Evolutionary conservation across 2,113 vertebrate genomes (phyloP).

Genomic region (Syngnathoides biaculeatus): DNA sequence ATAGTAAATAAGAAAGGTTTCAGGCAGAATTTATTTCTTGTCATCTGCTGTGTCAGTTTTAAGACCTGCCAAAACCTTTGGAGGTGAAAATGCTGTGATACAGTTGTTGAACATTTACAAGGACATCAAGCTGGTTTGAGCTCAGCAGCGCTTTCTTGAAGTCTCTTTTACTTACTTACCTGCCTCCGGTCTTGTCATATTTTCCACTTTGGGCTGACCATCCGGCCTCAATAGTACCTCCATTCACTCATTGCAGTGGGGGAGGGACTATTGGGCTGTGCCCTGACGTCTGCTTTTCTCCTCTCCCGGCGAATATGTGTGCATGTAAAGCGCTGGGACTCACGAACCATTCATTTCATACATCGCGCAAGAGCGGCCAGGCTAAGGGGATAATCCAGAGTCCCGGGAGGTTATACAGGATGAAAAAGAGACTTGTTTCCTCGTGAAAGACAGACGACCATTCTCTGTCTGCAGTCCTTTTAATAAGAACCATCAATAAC

Average conservation of each 20-base stretch:
- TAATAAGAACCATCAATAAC: background rate
- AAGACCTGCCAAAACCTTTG: conserved; percentile 14
- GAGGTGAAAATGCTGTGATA: background rate
- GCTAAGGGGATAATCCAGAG: conserved; percentile 29
- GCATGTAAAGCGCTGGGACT: conserved; percentile 44
- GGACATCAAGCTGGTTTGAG: conserved; percentile 19
- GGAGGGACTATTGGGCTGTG: conserved; percentile 33
- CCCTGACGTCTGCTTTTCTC: conserved; percentile 35
- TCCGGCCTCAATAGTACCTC: conserved; percentile 60
- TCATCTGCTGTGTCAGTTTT: background rate
- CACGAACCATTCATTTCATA: conserved; percentile 44
- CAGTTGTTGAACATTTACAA: conserved; percentile 10
- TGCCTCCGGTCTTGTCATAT: conserved; percentile 54
- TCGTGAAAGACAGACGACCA: conserved; percentile 21
- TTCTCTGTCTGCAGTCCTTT: conserved; percentile 8
- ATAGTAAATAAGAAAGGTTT: too few species aligned
- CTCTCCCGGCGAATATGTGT: conserved; percentile 45
- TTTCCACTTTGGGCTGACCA: conserved; percentile 63
- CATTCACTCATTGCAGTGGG: conserved; percentile 57
- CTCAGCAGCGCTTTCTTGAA: conserved; percentile 15
- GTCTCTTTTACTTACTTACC: conserved; percentile 37
- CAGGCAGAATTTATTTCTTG: background rate
- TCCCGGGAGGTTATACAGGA: conserved; percentile 19
- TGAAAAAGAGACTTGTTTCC: conserved; percentile 45
- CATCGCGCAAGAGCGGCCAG: conserved; percentile 27